phyloP scores from a whole-genome alignment of 2,113 vertebrate genomes.

The cat (Felis catus) region DNA sequence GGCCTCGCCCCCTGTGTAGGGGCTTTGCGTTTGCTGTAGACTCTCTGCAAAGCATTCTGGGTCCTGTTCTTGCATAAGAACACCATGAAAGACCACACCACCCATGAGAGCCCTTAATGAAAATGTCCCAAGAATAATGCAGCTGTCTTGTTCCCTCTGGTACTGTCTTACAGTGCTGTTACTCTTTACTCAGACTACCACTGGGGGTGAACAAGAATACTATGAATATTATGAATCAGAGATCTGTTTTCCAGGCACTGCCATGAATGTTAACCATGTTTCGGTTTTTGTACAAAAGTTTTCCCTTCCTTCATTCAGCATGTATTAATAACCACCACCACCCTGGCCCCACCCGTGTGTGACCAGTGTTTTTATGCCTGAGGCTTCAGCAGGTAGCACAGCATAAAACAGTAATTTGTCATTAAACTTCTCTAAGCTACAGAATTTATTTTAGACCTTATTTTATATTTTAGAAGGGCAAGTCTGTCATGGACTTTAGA shows the following conservation, averaged over 20 bases:
- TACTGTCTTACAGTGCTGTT: neutral
- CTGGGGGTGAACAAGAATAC: neutral
- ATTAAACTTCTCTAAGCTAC: neutral
- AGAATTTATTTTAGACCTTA: neutral
- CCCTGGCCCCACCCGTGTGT: fast-evolving
- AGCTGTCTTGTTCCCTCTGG: neutral
- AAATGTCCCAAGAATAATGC: neutral
- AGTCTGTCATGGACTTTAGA: neutral
- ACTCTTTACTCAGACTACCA: neutral
- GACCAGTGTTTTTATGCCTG: neutral
- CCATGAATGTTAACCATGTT: neutral
- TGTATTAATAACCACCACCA: neutral
- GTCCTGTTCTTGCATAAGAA: neutral
- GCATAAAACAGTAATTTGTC: neutral
- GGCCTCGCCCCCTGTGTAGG: neutral
- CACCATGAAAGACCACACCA: neutral
- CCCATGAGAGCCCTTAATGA: neutral
- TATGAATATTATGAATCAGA: neutral
- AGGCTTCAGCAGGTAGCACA: neutral
- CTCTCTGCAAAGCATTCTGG: neutral
- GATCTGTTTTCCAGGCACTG: neutral
- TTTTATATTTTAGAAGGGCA: neutral
- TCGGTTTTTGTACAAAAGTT: neutral
- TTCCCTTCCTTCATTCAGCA: neutral
- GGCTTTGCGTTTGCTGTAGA: neutral